phyloP scores from a whole-genome alignment of 2,797 vertebrate genomes.

The Scolopax rusticola region DNA sequence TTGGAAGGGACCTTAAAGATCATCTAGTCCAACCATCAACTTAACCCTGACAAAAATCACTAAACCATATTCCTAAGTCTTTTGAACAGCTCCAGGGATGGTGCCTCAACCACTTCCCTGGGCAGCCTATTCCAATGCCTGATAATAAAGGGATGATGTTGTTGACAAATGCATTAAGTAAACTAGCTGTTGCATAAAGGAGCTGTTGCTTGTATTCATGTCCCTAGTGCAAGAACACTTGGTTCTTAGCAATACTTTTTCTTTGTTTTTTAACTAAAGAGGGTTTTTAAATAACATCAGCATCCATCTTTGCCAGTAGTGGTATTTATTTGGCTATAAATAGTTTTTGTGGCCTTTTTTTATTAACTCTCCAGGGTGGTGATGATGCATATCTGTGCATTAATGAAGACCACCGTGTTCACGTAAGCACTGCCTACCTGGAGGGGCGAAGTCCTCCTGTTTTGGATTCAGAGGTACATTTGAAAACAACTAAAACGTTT shows the following conservation, averaged over 20 bases:
- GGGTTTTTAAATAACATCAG: background rate
- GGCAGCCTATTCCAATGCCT: too few relatives aligned
- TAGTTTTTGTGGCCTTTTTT: too few relatives aligned
- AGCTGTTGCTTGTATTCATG: background rate
- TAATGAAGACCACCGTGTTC: conserved; percentile 68
- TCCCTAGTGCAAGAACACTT: background rate
- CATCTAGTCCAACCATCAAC: too few relatives aligned
- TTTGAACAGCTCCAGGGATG: too few relatives aligned
- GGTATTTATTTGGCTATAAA: background rate
- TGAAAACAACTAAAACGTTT: background rate
- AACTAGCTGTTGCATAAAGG: background rate
- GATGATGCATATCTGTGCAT: conserved; percentile 89
- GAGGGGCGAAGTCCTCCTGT: conserved; percentile 80
- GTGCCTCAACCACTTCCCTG: too few relatives aligned
- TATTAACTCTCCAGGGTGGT: conserved; percentile 79
- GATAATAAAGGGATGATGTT: background rate
- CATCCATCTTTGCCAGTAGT: background rate
- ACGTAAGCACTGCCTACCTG: conserved; percentile 77
- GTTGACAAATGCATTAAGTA: background rate
- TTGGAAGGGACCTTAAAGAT: too few relatives aligned
- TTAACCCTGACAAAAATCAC: too few relatives aligned
- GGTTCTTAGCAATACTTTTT: background rate
- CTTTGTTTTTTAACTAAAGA: background rate
- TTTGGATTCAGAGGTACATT: conserved; percentile 78
- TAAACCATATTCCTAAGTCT: too few relatives aligned